Base-by-base conservation (phyloP, 2,797 vertebrate species). In the Ictinia mississippiensis region DNA sequence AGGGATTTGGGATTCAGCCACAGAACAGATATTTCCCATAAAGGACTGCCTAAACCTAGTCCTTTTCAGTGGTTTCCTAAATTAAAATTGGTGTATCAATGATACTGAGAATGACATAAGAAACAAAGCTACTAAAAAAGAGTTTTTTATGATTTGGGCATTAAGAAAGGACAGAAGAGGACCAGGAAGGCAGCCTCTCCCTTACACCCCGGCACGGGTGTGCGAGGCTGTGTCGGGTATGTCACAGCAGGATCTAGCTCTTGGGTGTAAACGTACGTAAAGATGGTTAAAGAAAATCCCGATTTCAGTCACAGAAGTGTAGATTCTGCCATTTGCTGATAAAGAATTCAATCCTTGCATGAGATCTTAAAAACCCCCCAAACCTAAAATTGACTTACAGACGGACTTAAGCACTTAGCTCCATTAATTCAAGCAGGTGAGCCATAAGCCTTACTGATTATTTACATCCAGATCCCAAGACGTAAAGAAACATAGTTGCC, bases 391-490 rank as follows among this genome's bases (percentile, higher is more conserved):
- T 62, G 7, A 22, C 87, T 87, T 81, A 25, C 14, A 78, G 31
- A 63, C 7, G 40, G 17, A 78, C 52, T 91, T 77, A 23, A 78
- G 29, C 14, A 91, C 16, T 83, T 42, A 40, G 12, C 15, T 67
- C n/a, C 55, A 73, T 59, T 94, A 73, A 77, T 77, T 87, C 59
- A 73, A 70, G 47, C 35, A 85, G 35, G n/a, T 49, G 65, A 93
- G 4, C 37, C 33, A 19, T 45, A 84, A 95, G 11, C 25, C 19
- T 75, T 31, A 15, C 49, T 79, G 53, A 73, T 84, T 86, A 87
- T 89, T 92, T 95, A 49, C n/a, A 73, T 45, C 50, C 59, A 83
- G 68, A 49, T 70, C 81, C 74, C 79, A 79, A 53, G n/a, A 58
- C 2, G 1, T 53, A 50, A 89, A 85, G 72, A 52, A 90, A 91